Percentiles rank a stretch among this genome's conserved stretches.
Conservation (phyloP, 2,888 invertebrate genomes). For the Lacanobia wlatinum region DNA sequence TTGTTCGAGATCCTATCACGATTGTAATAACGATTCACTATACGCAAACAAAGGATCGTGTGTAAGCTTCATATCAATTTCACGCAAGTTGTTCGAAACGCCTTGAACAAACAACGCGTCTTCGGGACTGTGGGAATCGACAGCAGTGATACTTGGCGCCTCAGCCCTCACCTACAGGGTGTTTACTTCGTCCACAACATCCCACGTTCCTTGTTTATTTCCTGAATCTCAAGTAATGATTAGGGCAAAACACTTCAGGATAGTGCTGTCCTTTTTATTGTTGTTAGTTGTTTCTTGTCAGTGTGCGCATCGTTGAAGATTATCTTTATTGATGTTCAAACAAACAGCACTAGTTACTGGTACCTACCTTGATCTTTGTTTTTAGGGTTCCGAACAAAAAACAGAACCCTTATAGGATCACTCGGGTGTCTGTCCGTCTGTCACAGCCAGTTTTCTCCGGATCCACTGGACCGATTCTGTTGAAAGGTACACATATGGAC, state of each 20-base stretch:
- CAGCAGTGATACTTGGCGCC: slow-evolving; percentile 65
- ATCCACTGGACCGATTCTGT: no score
- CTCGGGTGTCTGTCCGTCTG: no score
- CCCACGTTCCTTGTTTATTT: slow-evolving; percentile 62
- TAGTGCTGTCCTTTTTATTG: slow-evolving; percentile 45
- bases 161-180: slow-evolving; percentile 61
- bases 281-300: slow-evolving; percentile 35
- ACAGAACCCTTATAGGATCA: no score
- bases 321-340: slow-evolving; percentile 27
- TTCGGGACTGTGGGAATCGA: slow-evolving; percentile 68
- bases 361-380: no score
- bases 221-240: slow-evolving; percentile 63
- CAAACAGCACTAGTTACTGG: not conserved
- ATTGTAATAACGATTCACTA: slow-evolving; percentile 78
- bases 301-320: slow-evolving; percentile 20
- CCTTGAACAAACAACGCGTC: slow-evolving; percentile 61
- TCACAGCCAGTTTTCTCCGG: no score
- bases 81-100: slow-evolving; percentile 80
- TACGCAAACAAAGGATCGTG: slow-evolving; percentile 78
- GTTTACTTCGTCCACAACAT: slow-evolving; percentile 61
- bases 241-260: slow-evolving; percentile 51
- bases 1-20: slow-evolving; percentile 66
- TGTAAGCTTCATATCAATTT: slow-evolving; percentile 84
- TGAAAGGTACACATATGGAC: no score
- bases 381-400: no score